Conservation (phyloP, 2,113 vertebrate species). For the Australoheros scitulus region DNA sequence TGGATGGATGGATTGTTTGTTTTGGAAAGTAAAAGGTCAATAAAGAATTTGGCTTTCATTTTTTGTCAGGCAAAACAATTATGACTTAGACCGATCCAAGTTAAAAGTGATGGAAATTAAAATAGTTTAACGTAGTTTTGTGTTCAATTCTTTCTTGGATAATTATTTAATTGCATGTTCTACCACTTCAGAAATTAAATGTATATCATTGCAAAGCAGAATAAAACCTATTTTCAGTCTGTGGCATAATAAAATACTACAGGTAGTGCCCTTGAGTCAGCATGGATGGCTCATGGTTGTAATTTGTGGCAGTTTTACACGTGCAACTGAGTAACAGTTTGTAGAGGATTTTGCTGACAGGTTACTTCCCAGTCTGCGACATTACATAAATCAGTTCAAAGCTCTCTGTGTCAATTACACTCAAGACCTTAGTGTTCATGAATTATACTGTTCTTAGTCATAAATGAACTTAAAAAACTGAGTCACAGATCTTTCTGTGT, state of each 20-base stretch:
- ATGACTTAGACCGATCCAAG: too few relatives aligned
- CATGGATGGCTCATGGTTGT: background rate
- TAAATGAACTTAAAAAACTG: background rate
- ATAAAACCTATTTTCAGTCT: background rate
- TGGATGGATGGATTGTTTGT: too few relatives aligned
- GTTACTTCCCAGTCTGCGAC: background rate
- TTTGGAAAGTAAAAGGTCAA: too few relatives aligned
- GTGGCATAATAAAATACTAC: background rate
- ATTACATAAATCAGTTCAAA: background rate
- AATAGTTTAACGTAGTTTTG: background rate
- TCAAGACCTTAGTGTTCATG: background rate
- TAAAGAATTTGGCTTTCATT: too few relatives aligned
- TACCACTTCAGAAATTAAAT: background rate
- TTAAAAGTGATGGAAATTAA: background rate
- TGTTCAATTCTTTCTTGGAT: background rate
- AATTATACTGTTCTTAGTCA: background rate
- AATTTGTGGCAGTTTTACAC: background rate
- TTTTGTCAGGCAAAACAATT: too few relatives aligned
- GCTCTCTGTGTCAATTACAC: background rate
- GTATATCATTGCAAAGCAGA: background rate
- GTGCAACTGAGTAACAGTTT: background rate
- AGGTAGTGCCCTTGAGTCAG: background rate
- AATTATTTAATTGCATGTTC: background rate
- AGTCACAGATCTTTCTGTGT: slow-evolving; percentile 20
- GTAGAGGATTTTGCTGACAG: background rate